Percentiles rank a stretch among this genome's conserved stretches.
Evolutionary conservation across 92 coral and sea anemone genomes (phyloP).

Genomic region (Phymanthus crucifer): DNA sequence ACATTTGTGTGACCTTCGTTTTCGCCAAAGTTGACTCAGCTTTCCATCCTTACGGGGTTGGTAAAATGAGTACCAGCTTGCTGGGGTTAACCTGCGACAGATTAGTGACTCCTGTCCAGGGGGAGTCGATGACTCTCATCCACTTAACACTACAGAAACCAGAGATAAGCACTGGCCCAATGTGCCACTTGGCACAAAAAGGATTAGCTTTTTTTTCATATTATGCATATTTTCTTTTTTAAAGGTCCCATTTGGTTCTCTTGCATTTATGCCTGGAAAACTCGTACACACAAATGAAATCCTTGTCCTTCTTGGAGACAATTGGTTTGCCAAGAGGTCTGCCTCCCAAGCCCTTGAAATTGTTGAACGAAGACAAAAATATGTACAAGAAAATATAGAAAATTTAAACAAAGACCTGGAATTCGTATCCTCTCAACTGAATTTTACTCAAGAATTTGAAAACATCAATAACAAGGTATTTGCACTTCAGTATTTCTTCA

Average conservation of each 20-base stretch:
- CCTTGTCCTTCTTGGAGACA: slow-evolving; percentile 92
- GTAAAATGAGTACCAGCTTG: too few species aligned
- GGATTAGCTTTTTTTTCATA: too few species aligned
- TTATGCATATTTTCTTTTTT: background rate
- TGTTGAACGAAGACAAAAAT: slow-evolving; percentile 74
- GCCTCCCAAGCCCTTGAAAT: slow-evolving; percentile 90
- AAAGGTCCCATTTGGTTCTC: slow-evolving; percentile 92
- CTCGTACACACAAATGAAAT: slow-evolving; percentile 98
- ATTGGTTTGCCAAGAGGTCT: slow-evolving; percentile 98
- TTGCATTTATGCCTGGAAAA: slow-evolving; percentile 98
- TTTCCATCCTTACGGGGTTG: too few species aligned
- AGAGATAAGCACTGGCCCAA: too few species aligned
- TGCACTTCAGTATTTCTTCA: background rate
- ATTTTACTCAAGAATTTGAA: slow-evolving; percentile 59
- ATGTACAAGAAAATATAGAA: slow-evolving; percentile 64
- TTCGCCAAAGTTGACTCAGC: too few species aligned
- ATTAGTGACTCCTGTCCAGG: too few species aligned
- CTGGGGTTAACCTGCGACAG: too few species aligned
- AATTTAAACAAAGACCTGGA: slow-evolving; percentile 67
- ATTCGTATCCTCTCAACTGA: slow-evolving; percentile 58
- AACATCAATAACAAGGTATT: slow-evolving; percentile 58
- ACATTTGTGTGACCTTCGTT: too few species aligned
- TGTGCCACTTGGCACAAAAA: background rate
- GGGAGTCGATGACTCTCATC: too few species aligned
- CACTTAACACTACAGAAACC: too few species aligned